Percentiles rank a stretch among this genome's conserved stretches.
phyloP scores from a whole-genome alignment of 2,888 invertebrate genomes.

The Mesorhabditis belari region DNA sequence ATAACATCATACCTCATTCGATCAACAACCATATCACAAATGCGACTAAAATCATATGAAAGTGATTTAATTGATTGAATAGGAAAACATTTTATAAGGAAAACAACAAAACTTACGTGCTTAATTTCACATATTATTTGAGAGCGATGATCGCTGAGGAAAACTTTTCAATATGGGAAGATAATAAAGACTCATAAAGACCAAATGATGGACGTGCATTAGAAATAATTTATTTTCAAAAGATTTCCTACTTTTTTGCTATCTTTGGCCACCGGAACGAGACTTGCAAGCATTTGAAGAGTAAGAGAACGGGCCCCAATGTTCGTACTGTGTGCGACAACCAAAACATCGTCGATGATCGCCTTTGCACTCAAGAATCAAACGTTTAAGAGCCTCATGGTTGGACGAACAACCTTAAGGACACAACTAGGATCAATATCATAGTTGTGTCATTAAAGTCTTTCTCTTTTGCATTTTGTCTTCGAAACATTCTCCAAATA shows the following conservation, averaged over 20 bases:
- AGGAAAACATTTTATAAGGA: too few relatives aligned
- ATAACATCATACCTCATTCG: neutral
- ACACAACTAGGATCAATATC: too few relatives aligned
- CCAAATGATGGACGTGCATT: slow-evolving; percentile 27
- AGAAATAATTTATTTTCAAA: neutral
- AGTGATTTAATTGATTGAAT: too few relatives aligned
- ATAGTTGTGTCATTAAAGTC: too few relatives aligned
- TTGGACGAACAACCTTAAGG: too few relatives aligned
- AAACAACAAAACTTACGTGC: slow-evolving; percentile 71
- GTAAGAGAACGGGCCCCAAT: slow-evolving; percentile 85
- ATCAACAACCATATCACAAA: neutral
- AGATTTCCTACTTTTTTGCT: slow-evolving; percentile 4
- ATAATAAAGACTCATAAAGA: slow-evolving; percentile 62
- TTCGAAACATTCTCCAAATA: too few relatives aligned
- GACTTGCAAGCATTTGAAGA: slow-evolving; percentile 57
- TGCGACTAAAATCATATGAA: too few relatives aligned
- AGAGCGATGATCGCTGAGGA: slow-evolving; percentile 92
- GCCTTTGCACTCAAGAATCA: too few relatives aligned
- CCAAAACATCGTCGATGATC: slow-evolving; percentile 64
- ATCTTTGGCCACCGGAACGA: slow-evolving; percentile 7
- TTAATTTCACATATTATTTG: slow-evolving; percentile 85
- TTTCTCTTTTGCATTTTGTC: too few relatives aligned
- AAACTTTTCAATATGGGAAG: slow-evolving; percentile 88
- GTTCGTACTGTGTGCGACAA: slow-evolving; percentile 92
- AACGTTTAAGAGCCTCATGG: too few relatives aligned